Conservation (phyloP, 1,140 invertebrate species). For the Drosophila seguyi region DNA sequence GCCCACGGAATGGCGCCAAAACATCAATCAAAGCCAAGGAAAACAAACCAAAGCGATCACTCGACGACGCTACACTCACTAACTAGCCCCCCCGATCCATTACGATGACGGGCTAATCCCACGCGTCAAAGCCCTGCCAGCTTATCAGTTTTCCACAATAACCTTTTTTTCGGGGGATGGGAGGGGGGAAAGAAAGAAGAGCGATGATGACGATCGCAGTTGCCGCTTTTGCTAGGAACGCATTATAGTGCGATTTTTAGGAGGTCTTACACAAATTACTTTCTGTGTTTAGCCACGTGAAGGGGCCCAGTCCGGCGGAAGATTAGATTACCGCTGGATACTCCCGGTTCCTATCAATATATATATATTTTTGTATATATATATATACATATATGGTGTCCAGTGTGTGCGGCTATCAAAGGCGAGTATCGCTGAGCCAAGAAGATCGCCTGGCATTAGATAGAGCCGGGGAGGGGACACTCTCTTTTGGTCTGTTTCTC, state of each 20-base stretch:
- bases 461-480: constrained; percentile 31
- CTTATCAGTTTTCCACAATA: constrained; percentile 63
- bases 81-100: constrained; percentile 29
- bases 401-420: constrained; percentile 45
- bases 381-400: constrained; percentile 23
- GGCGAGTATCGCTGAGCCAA: constrained; percentile 47
- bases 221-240: background rate
- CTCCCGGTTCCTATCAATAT: constrained; percentile 55
- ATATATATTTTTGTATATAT: too few relatives aligned
- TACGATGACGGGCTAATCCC: constrained; percentile 45
- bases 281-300: constrained; percentile 40
- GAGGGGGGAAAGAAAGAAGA: constrained; percentile 6
- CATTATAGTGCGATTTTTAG: constrained; percentile 18
- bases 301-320: constrained; percentile 17
- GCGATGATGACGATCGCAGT: constrained; percentile 14
- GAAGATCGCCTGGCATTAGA: constrained; percentile 62
- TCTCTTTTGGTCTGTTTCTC: constrained; percentile 9
- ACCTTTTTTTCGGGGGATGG: constrained; percentile 1
- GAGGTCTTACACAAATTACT: constrained; percentile 42
- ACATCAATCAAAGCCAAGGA: constrained; percentile 60
- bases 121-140: constrained; percentile 48
- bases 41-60: constrained; percentile 49
- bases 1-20: constrained; percentile 57
- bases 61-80: constrained; percentile 26
- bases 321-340: constrained; percentile 48